A percentile compares a stretch with the other conserved stretches of the same genome.
Evolutionary conservation across 2,113 vertebrate species (phyloP).

Genomic region (Ranitomeya variabilis): DNA sequence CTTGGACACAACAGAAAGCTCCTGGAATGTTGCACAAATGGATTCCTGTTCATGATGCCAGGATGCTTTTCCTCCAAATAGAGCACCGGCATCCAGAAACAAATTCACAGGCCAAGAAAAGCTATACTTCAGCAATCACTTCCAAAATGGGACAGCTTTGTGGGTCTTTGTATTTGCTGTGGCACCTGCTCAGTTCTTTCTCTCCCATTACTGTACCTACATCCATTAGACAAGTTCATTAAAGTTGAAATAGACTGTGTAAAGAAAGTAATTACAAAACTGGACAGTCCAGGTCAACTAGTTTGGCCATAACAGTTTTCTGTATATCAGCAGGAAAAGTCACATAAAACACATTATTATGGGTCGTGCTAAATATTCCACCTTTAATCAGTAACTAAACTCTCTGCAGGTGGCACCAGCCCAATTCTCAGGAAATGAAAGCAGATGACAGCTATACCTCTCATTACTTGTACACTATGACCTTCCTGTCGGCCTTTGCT

Average conservation of each 20-base stretch:
- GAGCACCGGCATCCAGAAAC: too few relatives aligned
- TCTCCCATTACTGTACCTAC: background rate
- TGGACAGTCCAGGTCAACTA: conserved; percentile 10
- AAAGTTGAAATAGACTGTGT: background rate
- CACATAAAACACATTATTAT: background rate
- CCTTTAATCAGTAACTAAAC: background rate
- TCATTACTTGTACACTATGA: too few relatives aligned
- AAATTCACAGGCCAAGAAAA: too few relatives aligned
- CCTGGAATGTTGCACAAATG: too few relatives aligned
- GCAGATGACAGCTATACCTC: too few relatives aligned
- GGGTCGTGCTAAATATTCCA: background rate
- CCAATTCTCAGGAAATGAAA: too few relatives aligned
- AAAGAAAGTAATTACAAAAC: background rate
- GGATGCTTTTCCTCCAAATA: too few relatives aligned
- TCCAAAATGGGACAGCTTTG: background rate
- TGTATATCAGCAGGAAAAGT: background rate
- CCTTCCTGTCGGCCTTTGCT: too few relatives aligned
- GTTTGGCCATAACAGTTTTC: background rate
- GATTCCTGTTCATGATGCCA: too few relatives aligned
- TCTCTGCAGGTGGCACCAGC: background rate
- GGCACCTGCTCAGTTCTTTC: background rate
- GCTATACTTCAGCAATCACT: too few relatives aligned
- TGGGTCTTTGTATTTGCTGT: background rate
- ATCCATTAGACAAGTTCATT: conserved; percentile 8
- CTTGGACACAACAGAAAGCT: too few relatives aligned